Percentiles rank a stretch among this genome's conserved stretches.
These are phyloP conservation scores for Leucoma salicis DNA, from an alignment of 2,888 invertebrate genomes.

Conservation along the genomic window DNA sequence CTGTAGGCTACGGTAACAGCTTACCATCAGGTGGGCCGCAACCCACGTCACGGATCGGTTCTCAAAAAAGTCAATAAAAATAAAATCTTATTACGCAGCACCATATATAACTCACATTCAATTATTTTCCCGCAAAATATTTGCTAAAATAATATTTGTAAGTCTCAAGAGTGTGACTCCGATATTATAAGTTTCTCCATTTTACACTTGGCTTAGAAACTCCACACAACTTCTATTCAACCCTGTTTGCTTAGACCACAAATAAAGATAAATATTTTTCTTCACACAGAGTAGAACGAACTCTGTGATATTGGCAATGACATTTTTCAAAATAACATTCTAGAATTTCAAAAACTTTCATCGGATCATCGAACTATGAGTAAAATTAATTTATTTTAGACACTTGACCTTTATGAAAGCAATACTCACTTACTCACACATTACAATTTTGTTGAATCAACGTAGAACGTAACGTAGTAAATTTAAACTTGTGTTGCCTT, in stretches of 20 bases:
- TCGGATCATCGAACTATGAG: no score
- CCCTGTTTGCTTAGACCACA: not conserved
- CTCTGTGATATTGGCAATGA: constrained; percentile 20
- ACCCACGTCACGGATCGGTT: no score
- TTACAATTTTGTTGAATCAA: no score
- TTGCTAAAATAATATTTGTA: constrained; percentile 10
- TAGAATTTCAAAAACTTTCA: no score
- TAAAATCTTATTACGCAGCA: not conserved
- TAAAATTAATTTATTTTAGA: no score
- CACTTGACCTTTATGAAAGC: no score
- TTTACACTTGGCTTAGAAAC: not conserved
- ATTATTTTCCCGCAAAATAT: not conserved
- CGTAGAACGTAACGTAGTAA: no score
- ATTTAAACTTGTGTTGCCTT: no score
- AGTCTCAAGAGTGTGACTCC: constrained; percentile 22
- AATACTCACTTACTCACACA: no score
- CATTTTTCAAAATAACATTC: constrained; percentile 10
- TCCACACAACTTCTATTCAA: not conserved
- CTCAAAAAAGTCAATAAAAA: no score
- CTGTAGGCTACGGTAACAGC: no score
- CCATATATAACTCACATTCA: not conserved
- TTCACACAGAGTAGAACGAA: constrained; percentile 14
- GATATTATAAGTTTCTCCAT: constrained; percentile 1
- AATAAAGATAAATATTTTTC: constrained; percentile 17
- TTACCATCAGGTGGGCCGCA: no score